phyloP scores from a whole-genome alignment of 2,113 vertebrate species.

The Nibea albiflora region DNA sequence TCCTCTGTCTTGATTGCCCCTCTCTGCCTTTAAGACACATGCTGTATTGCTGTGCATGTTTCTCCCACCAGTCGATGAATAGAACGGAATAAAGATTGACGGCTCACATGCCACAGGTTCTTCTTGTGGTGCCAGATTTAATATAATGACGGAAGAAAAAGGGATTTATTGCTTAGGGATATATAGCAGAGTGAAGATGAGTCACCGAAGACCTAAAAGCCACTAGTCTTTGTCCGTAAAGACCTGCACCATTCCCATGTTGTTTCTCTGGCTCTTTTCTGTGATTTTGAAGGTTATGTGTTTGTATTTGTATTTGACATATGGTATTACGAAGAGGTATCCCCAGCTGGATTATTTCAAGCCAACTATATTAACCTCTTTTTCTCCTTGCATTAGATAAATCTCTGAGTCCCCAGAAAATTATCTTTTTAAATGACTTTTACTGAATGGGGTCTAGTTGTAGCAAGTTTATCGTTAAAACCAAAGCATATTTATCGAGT shows the following conservation, averaged over 20 bases:
- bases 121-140: background rate
- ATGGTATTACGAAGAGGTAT: background rate
- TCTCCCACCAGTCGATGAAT: background rate
- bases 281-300: background rate
- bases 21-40: background rate
- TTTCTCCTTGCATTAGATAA: background rate
- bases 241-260: background rate
- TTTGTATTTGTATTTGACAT: background rate
- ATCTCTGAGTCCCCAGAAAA: background rate
- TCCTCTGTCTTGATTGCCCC: background rate
- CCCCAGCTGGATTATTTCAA: background rate
- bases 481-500: background rate
- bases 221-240: background rate
- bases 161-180: background rate
- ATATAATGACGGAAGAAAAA: background rate
- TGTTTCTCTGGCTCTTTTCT: background rate
- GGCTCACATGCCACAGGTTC: background rate
- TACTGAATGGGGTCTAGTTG: background rate
- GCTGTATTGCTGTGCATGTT: background rate
- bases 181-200: background rate
- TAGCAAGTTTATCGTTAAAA: no score
- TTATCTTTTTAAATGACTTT: background rate
- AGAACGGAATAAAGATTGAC: background rate
- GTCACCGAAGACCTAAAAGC: background rate
- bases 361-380: background rate